A percentile compares a stretch with the other conserved stretches of the same genome.
phyloP scores from a whole-genome alignment of 2,113 vertebrate species.

The Tylochromis polylepis region DNA sequence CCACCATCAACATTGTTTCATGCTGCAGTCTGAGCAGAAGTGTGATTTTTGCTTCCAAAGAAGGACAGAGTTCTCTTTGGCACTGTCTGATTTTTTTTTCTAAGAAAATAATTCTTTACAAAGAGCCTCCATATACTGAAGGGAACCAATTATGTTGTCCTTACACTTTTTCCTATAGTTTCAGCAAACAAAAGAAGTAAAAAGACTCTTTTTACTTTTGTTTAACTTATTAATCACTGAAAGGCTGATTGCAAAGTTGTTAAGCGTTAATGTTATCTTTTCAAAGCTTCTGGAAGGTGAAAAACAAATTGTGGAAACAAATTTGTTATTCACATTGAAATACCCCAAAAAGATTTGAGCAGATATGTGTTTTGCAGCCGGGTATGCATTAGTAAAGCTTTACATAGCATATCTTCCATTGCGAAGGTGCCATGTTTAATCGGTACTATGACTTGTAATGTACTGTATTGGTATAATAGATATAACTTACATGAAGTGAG shows the following conservation, averaged over 20 bases:
- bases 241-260: not conserved
- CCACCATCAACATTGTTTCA: not conserved
- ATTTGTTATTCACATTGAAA: not conserved
- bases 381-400: not conserved
- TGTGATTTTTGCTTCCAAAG: too few relatives aligned
- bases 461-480: not conserved
- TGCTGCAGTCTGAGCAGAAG: not conserved
- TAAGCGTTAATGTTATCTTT: not conserved
- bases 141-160: not conserved
- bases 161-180: not conserved
- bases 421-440: not conserved
- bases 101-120: not conserved
- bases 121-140: not conserved
- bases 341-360: not conserved
- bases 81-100: not conserved
- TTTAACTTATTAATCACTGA: not conserved
- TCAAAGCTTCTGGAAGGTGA: not conserved
- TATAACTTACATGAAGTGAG: not conserved
- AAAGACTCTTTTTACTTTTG: not conserved
- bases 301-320: not conserved
- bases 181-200: not conserved
- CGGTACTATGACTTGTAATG: not conserved
- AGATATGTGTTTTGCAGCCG: not conserved
- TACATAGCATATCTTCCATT: not conserved
- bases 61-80: not conserved